A percentile compares a stretch with the other conserved stretches of the same genome.
These are phyloP conservation scores for Acanthurus leucopareius DNA, from an alignment of 2,797 vertebrate species.

Conservation along the genomic window DNA sequence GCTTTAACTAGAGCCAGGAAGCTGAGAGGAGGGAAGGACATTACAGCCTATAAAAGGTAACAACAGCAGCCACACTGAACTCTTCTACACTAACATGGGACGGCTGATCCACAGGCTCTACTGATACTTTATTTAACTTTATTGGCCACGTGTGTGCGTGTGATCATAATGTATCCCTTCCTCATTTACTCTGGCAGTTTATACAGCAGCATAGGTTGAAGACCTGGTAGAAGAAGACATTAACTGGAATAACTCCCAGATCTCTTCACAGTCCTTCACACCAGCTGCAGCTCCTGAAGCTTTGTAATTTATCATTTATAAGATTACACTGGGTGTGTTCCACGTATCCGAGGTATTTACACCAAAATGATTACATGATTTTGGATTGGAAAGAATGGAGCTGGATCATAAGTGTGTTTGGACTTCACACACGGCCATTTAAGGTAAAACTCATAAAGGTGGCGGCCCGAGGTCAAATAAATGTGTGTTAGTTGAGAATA, in stretches of 20 bases:
- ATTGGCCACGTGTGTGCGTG: slow-evolving; percentile 9
- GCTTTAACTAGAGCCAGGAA: slow-evolving; percentile 6
- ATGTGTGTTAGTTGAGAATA: slow-evolving; percentile 1
- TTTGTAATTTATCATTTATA: background rate
- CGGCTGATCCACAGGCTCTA: slow-evolving; percentile 41
- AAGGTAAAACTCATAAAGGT: slow-evolving; percentile 42
- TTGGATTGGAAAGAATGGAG: background rate
- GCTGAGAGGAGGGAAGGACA: background rate
- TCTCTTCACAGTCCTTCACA: slow-evolving; percentile 27
- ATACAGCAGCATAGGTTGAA: slow-evolving; percentile 1
- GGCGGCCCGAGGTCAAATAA: slow-evolving; percentile 4
- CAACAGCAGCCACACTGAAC: slow-evolving; percentile 29
- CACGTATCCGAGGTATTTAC: background rate
- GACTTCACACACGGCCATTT: slow-evolving; percentile 20
- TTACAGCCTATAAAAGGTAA: slow-evolving; percentile 71
- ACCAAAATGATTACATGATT: background rate
- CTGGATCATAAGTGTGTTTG: background rate
- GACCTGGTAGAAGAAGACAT: background rate
- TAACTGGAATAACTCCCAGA: slow-evolving; percentile 19
- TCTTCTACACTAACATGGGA: slow-evolving; percentile 14
- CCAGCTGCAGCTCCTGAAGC: slow-evolving; percentile 24
- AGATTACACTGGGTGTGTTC: background rate
- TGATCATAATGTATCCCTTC: slow-evolving; percentile 25
- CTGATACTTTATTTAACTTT: slow-evolving; percentile 41
- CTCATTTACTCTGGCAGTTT: slow-evolving; percentile 35